phyloP scores from a whole-genome alignment of 2,888 invertebrate genomes.

The Ditula angustiorana region DNA sequence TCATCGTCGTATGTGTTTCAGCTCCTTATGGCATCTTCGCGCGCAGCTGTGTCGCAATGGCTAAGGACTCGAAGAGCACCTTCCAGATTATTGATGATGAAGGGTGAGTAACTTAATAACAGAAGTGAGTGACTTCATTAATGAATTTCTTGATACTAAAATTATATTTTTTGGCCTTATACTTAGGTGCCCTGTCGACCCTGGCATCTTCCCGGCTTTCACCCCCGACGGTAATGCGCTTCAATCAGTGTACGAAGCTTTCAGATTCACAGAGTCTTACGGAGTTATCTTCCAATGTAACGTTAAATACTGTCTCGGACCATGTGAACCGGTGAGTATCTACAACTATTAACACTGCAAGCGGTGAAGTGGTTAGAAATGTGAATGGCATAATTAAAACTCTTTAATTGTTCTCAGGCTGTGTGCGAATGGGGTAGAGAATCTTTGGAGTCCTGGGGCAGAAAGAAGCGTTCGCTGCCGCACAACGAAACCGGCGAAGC shows the following conservation, averaged over 20 bases:
- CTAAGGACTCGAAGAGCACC: conserved; percentile 97
- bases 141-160: neutral
- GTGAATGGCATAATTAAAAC: neutral
- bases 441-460: conserved; percentile 96
- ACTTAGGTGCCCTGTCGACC: conserved; percentile 95
- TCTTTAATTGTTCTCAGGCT: conserved; percentile 85
- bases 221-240: conserved; percentile 95
- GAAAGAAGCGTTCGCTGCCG: conserved; percentile 91
- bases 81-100: conserved; percentile 98
- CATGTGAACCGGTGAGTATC: conserved; percentile 94
- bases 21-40: conserved; percentile 98
- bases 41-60: conserved; percentile 98
- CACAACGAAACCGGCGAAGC: conserved; percentile 86
- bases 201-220: conserved; percentile 97
- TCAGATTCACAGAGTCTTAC: conserved; percentile 97
- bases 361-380: neutral
- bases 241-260: conserved; percentile 96
- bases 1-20: conserved; percentile 64
- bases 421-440: conserved; percentile 97
- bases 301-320: conserved; percentile 97
- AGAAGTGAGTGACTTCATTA: neutral
- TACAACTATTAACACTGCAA: neutral
- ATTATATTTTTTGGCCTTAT: neutral
- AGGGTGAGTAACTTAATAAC: conserved; percentile 84
- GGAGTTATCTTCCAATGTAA: conserved; percentile 99